Conservation (phyloP, 2,797 vertebrate genomes). For the Parauchenoglanis punctatus region DNA sequence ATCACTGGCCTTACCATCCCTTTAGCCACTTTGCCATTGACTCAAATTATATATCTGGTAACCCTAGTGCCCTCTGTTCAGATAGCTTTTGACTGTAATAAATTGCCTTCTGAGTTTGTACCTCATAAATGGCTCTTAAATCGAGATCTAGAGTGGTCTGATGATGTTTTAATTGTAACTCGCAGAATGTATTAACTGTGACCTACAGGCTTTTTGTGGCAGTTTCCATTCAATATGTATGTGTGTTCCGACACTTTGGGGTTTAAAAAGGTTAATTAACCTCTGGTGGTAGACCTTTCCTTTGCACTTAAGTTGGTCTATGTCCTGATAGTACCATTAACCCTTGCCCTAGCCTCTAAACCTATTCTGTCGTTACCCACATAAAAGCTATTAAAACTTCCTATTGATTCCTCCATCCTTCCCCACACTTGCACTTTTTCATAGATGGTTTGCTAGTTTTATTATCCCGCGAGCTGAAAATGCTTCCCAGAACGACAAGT, state of each 20-base stretch:
- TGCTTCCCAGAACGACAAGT: slow-evolving; percentile 37
- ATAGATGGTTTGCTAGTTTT: slow-evolving; percentile 55
- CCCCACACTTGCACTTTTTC: slow-evolving; percentile 56
- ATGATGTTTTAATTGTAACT: slow-evolving; percentile 81
- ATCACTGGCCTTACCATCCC: slow-evolving; percentile 64
- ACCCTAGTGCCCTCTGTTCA: slow-evolving; percentile 68
- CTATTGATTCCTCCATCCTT: slow-evolving; percentile 81
- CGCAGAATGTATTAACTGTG: slow-evolving; percentile 76
- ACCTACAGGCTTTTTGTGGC: slow-evolving; percentile 76
- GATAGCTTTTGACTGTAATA: slow-evolving; percentile 73
- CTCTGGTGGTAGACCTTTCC: slow-evolving; percentile 90
- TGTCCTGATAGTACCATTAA: slow-evolving; percentile 95
- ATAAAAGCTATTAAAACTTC: slow-evolving; percentile 87
- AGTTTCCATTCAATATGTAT: slow-evolving; percentile 78
- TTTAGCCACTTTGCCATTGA: slow-evolving; percentile 65
- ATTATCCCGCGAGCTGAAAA: slow-evolving; percentile 38
- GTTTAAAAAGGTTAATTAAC: slow-evolving; percentile 94
- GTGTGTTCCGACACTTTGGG: slow-evolving; percentile 76
- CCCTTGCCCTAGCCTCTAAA: slow-evolving; percentile 87
- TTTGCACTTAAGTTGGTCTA: slow-evolving; percentile 88
- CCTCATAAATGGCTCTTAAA: slow-evolving; percentile 76
- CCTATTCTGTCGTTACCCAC: slow-evolving; percentile 85
- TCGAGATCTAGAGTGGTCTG: slow-evolving; percentile 71
- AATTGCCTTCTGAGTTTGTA: slow-evolving; percentile 73
- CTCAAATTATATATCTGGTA: slow-evolving; percentile 75